Base-by-base conservation (phyloP, 2,888 invertebrate species). In the Epistrophella euchroma region DNA sequence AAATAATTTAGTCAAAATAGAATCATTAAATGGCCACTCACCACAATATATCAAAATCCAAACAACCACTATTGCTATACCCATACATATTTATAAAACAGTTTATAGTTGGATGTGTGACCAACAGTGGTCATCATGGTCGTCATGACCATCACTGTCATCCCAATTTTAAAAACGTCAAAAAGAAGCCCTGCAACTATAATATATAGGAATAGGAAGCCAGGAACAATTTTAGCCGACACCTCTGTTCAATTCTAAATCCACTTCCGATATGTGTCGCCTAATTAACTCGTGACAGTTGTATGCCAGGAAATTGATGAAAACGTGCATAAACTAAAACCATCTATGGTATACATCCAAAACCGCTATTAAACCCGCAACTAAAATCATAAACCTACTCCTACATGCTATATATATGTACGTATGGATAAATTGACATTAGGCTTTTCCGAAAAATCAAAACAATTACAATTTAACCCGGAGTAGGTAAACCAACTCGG, bases 211-310 rank as follows among this genome's bases (percentile, higher is more conserved):
- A 17, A 11, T 50, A 50, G 50, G 37, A 37, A 68, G 68, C 52
- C 77, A 28, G 60, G 60, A 25, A 62, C 47, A 43, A 78, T 78
- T 84, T 74, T 25, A 56, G 52, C 75, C 64, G 75, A 71, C 79
- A 79, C 70, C 70, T 68, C 68, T 71, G 75, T 74, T 79, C 71
- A 79, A 84, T 75, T 84, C 84, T 71, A 84, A 84, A 79, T 84
- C 75, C 84, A 79, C 84, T 84, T 84, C 84, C 75, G 84, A 84
- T 72, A 84, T 66, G 58, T 75, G 71, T 64, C 66, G 75, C 75
- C 84, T 84, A 84, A 85, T 85, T 85, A 85, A 85, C 81, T 81
- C 62, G 85, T 81, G 81, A 76, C 76, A 85, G 72, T 76, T 80
- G 76, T 85, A 62, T 81, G 76, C 80, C 80, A 81, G 85, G 81